A percentile compares a stretch with the other conserved stretches of the same genome.
Conservation (phyloP, 2,888 invertebrate species). For the Sesamia inferens region DNA sequence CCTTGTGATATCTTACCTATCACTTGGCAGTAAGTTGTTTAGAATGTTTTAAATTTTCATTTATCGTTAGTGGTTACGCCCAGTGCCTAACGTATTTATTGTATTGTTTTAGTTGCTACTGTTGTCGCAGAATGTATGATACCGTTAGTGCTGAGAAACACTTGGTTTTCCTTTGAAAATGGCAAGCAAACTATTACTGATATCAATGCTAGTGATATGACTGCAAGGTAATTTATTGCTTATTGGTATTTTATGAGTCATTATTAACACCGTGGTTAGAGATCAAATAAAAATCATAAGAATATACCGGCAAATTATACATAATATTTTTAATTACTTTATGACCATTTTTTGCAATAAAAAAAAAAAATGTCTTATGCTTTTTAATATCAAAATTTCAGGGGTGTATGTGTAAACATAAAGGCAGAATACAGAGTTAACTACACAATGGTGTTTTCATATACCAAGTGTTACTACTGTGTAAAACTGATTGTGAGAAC, state of each 20-base stretch:
- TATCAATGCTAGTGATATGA: conserved; percentile 95
- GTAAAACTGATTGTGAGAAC: conserved; percentile 96
- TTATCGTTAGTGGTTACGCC: conserved; percentile 78
- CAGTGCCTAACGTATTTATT: conserved; percentile 69
- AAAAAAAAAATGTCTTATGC: no score
- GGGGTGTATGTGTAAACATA: conserved; percentile 93
- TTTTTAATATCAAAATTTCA: conserved; percentile 60
- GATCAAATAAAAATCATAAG: not conserved
- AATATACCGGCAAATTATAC: not conserved
- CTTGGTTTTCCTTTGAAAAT: conserved; percentile 98
- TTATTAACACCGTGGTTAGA: not conserved
- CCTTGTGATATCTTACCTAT: conserved; percentile 61
- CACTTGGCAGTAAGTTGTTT: conserved; percentile 68
- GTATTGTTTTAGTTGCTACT: conserved; percentile 73
- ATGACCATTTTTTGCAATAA: not conserved
- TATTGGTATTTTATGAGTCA: conserved; percentile 11
- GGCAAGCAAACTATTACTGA: conserved; percentile 95
- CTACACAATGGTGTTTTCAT: conserved; percentile 95
- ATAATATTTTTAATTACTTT: not conserved
- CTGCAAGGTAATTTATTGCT: conserved; percentile 84
- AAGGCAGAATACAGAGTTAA: conserved; percentile 94
- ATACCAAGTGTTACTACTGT: conserved; percentile 94
- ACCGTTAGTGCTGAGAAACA: conserved; percentile 94
- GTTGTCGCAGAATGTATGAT: conserved; percentile 91
- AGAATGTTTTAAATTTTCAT: conserved; percentile 41